Conservation (phyloP, 2,888 invertebrate species). For the Chrysopilus asiliformis region DNA sequence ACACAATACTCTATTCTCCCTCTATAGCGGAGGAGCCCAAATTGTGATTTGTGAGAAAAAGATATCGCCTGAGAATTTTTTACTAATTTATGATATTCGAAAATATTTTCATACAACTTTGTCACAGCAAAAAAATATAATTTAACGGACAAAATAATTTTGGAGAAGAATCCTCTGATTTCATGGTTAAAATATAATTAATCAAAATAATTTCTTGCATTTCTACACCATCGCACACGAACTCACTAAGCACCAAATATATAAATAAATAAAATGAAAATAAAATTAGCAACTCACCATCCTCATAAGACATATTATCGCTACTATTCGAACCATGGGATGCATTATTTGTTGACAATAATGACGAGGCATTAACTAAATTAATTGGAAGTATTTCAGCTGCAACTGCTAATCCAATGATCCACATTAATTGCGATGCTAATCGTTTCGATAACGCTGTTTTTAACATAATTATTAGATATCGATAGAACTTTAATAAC, state of each 20-base stretch:
- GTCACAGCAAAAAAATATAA: no score
- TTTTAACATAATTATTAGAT: slow-evolving; percentile 13
- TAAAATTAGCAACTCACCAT: slow-evolving; percentile 25
- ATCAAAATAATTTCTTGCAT: no score
- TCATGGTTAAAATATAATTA: no score
- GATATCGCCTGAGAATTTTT: no score
- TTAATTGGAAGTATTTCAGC: slow-evolving; percentile 21
- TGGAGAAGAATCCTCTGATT: no score
- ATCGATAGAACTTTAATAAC: slow-evolving; percentile 20
- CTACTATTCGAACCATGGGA: slow-evolving; percentile 24
- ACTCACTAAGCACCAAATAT: not conserved
- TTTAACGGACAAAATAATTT: no score
- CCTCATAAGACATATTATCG: slow-evolving; percentile 23
- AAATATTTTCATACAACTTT: no score
- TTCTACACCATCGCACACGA: no score
- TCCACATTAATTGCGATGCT: slow-evolving; percentile 14
- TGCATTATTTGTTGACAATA: slow-evolving; percentile 31
- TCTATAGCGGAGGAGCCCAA: no score
- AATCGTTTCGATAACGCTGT: slow-evolving; percentile 13
- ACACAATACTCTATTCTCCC: no score
- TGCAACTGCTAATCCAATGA: slow-evolving; percentile 20
- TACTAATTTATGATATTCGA: no score
- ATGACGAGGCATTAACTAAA: slow-evolving; percentile 23
- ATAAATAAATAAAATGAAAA: not conserved
- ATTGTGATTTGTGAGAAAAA: no score